Evolutionary conservation across 2,797 vertebrate genomes (phyloP).

Genomic region (Synanceia verrucosa): DNA sequence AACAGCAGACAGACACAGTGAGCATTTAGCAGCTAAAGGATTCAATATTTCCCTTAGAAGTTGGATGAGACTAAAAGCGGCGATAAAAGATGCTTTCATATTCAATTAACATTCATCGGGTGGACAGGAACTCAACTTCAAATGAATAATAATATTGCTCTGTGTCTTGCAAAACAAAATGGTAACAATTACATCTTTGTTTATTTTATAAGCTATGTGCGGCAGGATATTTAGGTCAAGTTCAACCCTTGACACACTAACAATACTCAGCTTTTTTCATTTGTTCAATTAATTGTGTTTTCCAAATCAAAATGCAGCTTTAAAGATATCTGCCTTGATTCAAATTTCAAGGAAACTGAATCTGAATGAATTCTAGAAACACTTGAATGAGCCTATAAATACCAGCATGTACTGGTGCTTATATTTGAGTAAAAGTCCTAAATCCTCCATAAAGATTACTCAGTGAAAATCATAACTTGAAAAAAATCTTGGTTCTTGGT

Average conservation of each 20-base stretch:
- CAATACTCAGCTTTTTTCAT: neutral
- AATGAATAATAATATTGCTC: neutral
- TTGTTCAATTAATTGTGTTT: neutral
- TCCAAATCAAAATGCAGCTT: neutral
- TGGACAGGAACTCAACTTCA: neutral
- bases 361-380: neutral
- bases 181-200: neutral
- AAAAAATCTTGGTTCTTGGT: neutral
- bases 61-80: neutral
- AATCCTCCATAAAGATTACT: neutral
- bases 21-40: neutral
- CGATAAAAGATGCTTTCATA: neutral
- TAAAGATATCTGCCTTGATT: neutral
- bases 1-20: neutral
- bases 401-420: neutral
- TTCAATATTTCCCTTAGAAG: neutral
- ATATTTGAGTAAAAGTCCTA: no score
- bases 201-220: neutral
- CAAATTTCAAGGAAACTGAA: neutral
- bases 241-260: neutral
- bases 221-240: neutral
- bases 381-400: neutral
- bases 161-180: neutral
- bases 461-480: neutral
- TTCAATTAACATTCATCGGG: neutral